Percentiles rank a stretch among this genome's conserved stretches.
Conservation (phyloP, 2,888 invertebrate genomes). For the Volucella bombylans region DNA sequence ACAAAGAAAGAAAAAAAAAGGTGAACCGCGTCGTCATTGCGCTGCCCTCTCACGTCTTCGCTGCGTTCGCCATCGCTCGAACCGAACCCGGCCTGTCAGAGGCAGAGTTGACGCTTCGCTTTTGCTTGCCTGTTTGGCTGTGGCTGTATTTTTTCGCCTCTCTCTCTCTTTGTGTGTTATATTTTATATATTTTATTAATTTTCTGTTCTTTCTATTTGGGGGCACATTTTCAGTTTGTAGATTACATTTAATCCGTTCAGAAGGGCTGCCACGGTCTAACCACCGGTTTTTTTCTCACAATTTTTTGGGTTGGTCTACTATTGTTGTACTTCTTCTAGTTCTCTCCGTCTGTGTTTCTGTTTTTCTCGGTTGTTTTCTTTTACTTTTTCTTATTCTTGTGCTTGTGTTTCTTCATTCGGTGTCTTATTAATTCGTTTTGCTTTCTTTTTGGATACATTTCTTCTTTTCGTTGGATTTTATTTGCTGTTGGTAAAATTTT, state of each 20-base stretch:
- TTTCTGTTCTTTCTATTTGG: slow-evolving; percentile 74
- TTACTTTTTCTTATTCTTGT: slow-evolving; percentile 75
- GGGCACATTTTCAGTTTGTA: slow-evolving; percentile 77
- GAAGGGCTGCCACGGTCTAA: slow-evolving; percentile 77
- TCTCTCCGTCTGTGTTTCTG: not conserved
- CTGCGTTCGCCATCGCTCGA: not conserved
- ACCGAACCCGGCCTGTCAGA: no score
- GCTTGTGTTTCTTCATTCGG: slow-evolving; percentile 49
- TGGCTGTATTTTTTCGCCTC: slow-evolving; percentile 61
- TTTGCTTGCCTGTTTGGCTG: slow-evolving; percentile 52
- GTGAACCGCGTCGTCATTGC: slow-evolving; percentile 23
- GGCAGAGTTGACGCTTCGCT: slow-evolving; percentile 52
- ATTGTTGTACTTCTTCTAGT: slow-evolving; percentile 40
- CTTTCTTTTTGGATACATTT: slow-evolving; percentile 62
- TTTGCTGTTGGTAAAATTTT: slow-evolving; percentile 64
- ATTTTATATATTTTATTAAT: slow-evolving; percentile 74
- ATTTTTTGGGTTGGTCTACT: slow-evolving; percentile 75
- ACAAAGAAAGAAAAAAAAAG: slow-evolving; percentile 36
- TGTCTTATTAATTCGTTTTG: slow-evolving; percentile 67
- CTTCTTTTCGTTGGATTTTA: slow-evolving; percentile 64
- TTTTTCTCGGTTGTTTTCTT: slow-evolving; percentile 27
- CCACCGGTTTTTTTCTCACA: slow-evolving; percentile 75
- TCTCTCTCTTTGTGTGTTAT: slow-evolving; percentile 73
- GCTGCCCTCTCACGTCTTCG: slow-evolving; percentile 40
- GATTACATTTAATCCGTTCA: slow-evolving; percentile 80